phyloP scores from a whole-genome alignment of 1,140 invertebrate species.

The Rhyzopertha dominica region DNA sequence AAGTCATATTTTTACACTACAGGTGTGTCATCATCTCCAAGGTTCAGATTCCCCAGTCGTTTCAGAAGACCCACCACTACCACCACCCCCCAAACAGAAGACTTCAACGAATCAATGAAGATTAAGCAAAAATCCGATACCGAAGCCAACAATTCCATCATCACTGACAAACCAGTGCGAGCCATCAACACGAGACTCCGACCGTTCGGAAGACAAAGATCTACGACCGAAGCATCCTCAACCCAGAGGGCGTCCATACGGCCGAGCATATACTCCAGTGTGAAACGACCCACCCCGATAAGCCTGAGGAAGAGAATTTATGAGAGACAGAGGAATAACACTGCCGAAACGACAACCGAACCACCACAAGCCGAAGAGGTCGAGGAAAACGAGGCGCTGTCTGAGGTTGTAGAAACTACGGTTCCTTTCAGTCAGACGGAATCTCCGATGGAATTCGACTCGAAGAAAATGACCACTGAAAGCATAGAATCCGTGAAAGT shows the following conservation, averaged over 20 bases:
- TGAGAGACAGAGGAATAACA: slow-evolving; percentile 30
- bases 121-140: slow-evolving; percentile 34
- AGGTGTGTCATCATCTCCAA: slow-evolving; percentile 1
- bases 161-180: slow-evolving; percentile 30
- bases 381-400: too few species aligned
- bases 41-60: slow-evolving; percentile 5
- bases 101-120: slow-evolving; percentile 17
- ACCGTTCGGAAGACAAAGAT: slow-evolving; percentile 35
- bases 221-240: slow-evolving; percentile 27
- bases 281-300: slow-evolving; percentile 30
- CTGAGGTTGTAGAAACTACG: background rate
- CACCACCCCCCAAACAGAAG: slow-evolving; percentile 14
- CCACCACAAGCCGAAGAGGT: slow-evolving; percentile 15
- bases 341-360: slow-evolving; percentile 11
- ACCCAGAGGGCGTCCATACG: slow-evolving; percentile 36
- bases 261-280: slow-evolving; percentile 37
- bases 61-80: slow-evolving; percentile 13
- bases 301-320: slow-evolving; percentile 34
- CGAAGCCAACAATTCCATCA: slow-evolving; percentile 16
- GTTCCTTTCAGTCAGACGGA: background rate
- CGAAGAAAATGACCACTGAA: too few species aligned
- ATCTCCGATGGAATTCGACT: too few species aligned
- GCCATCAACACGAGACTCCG: slow-evolving; percentile 36
- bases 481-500: too few species aligned
- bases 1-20: too few species aligned